Percentiles rank a stretch among this genome's conserved stretches.
Conservation (phyloP, 1,140 invertebrate genomes). For the Cheumatopsyche charites region DNA sequence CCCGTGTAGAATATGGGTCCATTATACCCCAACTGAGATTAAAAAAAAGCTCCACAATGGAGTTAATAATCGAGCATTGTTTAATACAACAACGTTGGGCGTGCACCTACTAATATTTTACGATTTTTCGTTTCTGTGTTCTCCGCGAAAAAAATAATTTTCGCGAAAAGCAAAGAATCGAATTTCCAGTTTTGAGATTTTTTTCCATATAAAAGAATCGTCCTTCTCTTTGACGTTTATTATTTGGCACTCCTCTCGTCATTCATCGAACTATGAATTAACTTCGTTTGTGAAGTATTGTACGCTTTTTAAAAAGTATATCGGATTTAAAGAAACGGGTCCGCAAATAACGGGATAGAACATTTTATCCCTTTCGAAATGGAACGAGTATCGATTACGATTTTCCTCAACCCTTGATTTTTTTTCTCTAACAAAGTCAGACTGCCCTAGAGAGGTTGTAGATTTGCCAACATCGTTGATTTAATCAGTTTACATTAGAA, state of each 20-base stretch:
- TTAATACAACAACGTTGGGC: conserved; percentile 41
- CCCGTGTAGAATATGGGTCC: conserved; percentile 26
- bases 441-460: not conserved
- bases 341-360: conserved; percentile 11
- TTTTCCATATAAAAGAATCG: not conserved
- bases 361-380: conserved; percentile 2
- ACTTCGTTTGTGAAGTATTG: conserved; percentile 9
- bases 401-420: too few relatives aligned
- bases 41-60: conserved; percentile 42
- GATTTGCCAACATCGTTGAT: not conserved
- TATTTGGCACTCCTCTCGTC: conserved; percentile 3
- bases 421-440: not conserved
- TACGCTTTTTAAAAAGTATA: not conserved
- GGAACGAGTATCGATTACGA: too few relatives aligned
- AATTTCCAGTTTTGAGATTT: conserved; percentile 9
- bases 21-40: conserved; percentile 43
- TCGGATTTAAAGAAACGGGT: conserved; percentile 8
- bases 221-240: not conserved
- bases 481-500: not conserved
- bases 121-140: not conserved
- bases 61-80: conserved; percentile 46
- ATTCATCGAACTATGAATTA: conserved; percentile 18
- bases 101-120: conserved; percentile 12
- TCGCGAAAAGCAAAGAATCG: not conserved
- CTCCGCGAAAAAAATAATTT: not conserved